Evolutionary conservation across 1,140 invertebrate species (phyloP).

Genomic region (Lepeophtheirus salmonis): DNA sequence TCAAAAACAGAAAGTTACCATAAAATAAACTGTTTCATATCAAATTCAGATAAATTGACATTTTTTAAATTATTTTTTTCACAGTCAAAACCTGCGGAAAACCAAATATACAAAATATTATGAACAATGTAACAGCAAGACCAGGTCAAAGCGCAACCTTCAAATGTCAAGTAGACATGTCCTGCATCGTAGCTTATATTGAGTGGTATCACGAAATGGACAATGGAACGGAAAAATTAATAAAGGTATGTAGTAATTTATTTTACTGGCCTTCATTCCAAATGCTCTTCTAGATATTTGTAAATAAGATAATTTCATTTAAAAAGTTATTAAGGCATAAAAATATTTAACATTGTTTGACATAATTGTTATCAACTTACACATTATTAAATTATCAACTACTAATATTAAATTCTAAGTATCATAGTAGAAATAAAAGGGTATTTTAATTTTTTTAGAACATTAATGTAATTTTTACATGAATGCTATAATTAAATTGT

Average conservation of each 20-base stretch:
- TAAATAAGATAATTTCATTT: background rate
- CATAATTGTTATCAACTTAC: too few species aligned
- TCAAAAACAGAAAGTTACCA: too few species aligned
- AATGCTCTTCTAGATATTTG: background rate
- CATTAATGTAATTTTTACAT: too few species aligned
- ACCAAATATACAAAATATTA: constrained; percentile 7
- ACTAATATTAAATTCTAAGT: too few species aligned
- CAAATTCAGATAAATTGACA: too few species aligned
- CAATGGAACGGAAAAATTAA: constrained; percentile 9
- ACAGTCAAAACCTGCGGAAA: constrained; percentile 4
- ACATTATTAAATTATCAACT: too few species aligned
- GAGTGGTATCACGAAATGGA: constrained; percentile 16
- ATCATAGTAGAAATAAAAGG: too few species aligned
- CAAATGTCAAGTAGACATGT: constrained; percentile 14
- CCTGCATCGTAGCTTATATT: constrained; percentile 14
- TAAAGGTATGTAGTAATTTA: constrained; percentile 7
- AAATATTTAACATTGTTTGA: background rate
- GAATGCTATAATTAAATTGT: too few species aligned
- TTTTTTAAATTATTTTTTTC: too few species aligned
- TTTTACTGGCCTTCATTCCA: background rate
- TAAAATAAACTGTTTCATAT: too few species aligned
- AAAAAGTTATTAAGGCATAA: background rate
- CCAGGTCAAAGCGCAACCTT: constrained; percentile 2
- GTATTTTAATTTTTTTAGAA: too few species aligned
- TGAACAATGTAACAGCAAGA: constrained; percentile 11